phyloP scores from a whole-genome alignment of 2,888 invertebrate species.

The Sphaerophoria taeniata region DNA sequence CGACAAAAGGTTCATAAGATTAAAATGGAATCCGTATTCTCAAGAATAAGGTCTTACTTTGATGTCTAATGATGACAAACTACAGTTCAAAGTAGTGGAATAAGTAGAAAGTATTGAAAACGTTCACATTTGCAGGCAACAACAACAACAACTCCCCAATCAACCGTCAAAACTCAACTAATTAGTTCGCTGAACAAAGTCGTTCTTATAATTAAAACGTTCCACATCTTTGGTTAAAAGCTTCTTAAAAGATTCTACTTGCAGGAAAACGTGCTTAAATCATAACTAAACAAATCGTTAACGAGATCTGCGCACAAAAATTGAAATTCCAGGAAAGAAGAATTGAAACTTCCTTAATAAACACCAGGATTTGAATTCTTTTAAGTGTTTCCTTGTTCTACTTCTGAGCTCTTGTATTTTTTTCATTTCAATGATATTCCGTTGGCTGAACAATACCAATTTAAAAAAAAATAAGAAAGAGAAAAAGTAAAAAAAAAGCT shows the following conservation, averaged over 20 bases:
- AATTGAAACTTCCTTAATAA: background rate
- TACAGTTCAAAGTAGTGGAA: too few relatives aligned
- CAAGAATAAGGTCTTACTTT: too few relatives aligned
- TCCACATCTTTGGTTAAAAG: background rate
- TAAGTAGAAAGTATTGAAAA: too few relatives aligned
- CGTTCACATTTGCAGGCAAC: too few relatives aligned
- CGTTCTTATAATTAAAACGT: too few relatives aligned
- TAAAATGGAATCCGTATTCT: too few relatives aligned
- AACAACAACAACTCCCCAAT: too few relatives aligned
- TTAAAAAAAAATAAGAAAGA: background rate
- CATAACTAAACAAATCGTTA: slow-evolving; percentile 20
- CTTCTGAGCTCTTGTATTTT: background rate
- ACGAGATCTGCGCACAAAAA: slow-evolving; percentile 5
- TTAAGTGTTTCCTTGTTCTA: background rate
- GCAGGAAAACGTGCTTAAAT: slow-evolving; percentile 9
- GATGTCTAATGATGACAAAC: too few relatives aligned
- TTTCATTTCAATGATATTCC: background rate
- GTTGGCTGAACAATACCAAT: background rate
- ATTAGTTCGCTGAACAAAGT: too few relatives aligned
- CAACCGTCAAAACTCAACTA: too few relatives aligned
- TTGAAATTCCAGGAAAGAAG: background rate
- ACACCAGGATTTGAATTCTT: background rate
- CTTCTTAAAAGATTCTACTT: background rate
- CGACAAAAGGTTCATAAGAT: too few relatives aligned
- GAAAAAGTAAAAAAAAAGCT: slow-evolving; percentile 1